A percentile compares a stretch with the other conserved stretches of the same genome.
These are phyloP conservation scores for Urocynchramus pylzowi DNA, from an alignment of 2,113 vertebrate species.

Conservation along the genomic window DNA sequence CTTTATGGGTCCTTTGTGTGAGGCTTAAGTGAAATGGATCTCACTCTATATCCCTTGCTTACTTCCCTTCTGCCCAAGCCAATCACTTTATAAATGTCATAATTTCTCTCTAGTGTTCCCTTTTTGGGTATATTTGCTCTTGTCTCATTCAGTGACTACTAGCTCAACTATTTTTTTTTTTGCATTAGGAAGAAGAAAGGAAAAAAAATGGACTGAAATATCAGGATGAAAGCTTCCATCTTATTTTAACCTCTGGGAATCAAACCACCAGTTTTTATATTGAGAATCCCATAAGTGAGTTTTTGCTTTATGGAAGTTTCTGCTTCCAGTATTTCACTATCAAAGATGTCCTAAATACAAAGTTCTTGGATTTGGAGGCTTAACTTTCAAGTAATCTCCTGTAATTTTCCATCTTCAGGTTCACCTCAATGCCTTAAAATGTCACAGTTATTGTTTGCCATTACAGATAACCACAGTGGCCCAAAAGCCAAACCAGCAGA, in stretches of 20 bases:
- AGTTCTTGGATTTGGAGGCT: not conserved
- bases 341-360: not conserved
- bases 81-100: not conserved
- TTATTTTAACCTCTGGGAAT: not conserved
- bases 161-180: not conserved
- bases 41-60: not conserved
- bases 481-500: not conserved
- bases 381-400: not conserved
- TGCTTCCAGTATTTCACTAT: not conserved
- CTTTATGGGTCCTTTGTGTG: conserved; percentile 22
- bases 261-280: not conserved
- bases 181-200: not conserved
- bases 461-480: not conserved
- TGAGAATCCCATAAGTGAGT: not conserved
- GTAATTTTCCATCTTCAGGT: not conserved
- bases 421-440: not conserved
- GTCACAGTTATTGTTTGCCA: not conserved
- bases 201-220: not conserved
- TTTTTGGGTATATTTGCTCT: not conserved
- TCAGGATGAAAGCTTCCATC: not conserved
- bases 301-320: not conserved
- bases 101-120: not conserved
- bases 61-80: not conserved
- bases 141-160: not conserved
- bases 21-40: conserved; percentile 51